Evolutionary conservation across 1,140 invertebrate species (phyloP).

Genomic region (Aradophagus sp.): DNA sequence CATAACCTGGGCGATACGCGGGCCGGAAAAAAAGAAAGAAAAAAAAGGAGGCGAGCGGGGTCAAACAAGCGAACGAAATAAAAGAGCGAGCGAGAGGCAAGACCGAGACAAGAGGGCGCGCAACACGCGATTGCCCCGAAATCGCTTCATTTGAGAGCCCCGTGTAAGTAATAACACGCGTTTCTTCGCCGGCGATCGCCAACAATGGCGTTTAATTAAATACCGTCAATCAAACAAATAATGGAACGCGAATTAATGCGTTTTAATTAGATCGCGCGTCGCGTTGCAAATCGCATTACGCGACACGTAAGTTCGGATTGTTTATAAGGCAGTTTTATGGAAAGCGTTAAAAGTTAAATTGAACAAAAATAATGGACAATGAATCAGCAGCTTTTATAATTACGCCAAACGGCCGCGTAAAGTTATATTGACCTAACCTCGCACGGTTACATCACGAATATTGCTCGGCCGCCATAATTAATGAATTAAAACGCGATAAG

Average conservation of each 20-base stretch:
- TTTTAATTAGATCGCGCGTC: constrained; percentile 49
- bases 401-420: constrained; percentile 42
- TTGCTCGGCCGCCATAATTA: constrained; percentile 47
- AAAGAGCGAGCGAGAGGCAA: too few relatives aligned
- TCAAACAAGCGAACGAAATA: too few relatives aligned
- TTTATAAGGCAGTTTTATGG: constrained; percentile 41
- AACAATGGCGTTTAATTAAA: constrained; percentile 50
- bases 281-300: constrained; percentile 37
- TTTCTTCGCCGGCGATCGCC: constrained; percentile 27
- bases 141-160: too few relatives aligned
- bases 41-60: too few relatives aligned
- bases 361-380: constrained; percentile 54
- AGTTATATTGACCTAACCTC: constrained; percentile 56
- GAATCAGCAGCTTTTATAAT: constrained; percentile 54
- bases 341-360: constrained; percentile 49
- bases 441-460: constrained; percentile 47
- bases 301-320: constrained; percentile 32
- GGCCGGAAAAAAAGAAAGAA: too few relatives aligned
- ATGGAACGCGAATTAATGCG: constrained; percentile 38
- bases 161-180: constrained; percentile 32
- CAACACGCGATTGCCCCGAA: too few relatives aligned
- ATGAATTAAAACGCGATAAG: constrained; percentile 48
- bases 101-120: too few relatives aligned
- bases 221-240: constrained; percentile 52
- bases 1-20: constrained; percentile 10